Percentiles rank a stretch among this genome's conserved stretches.
phyloP scores from a whole-genome alignment of 2,113 vertebrate species.

The Hyla sarda region DNA sequence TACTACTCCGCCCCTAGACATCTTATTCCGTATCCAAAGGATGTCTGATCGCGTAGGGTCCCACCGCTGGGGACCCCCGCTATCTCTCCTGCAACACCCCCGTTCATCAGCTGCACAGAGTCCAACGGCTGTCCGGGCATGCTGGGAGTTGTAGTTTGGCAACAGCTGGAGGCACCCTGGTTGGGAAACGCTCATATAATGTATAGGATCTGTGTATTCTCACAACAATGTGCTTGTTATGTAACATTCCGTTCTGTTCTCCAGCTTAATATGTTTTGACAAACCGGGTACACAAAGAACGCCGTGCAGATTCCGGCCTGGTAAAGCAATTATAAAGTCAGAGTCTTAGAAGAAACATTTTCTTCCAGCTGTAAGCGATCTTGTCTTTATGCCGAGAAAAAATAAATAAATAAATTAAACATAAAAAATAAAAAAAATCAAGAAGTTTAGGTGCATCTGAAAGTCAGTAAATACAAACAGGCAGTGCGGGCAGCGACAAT shows the following conservation, averaged over 20 bases:
- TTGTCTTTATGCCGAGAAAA: slow-evolving; percentile 65
- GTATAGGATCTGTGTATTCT: neutral
- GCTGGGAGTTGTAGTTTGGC: too few species aligned
- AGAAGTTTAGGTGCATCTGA: slow-evolving; percentile 74
- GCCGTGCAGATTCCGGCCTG: neutral
- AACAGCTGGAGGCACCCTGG: too few species aligned
- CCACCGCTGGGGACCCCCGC: too few species aligned
- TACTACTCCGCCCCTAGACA: too few species aligned
- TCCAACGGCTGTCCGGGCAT: too few species aligned
- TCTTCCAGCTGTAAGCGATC: slow-evolving; percentile 53
- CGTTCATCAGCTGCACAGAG: too few species aligned
- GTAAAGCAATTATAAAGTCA: neutral
- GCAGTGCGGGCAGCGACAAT: slow-evolving; percentile 70
- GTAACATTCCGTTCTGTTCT: neutral
- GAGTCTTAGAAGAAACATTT: neutral
- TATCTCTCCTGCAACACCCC: too few species aligned
- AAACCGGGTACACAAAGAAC: neutral
- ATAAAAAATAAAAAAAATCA: neutral
- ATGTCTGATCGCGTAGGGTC: too few species aligned
- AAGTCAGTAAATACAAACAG: slow-evolving; percentile 75
- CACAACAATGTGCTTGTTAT: neutral
- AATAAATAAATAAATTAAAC: too few species aligned
- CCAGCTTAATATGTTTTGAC: neutral
- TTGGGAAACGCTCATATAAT: too few species aligned
- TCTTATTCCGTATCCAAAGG: too few species aligned